Base-by-base conservation (phyloP, 2,888 invertebrate species). In the Clostera curtula region DNA sequence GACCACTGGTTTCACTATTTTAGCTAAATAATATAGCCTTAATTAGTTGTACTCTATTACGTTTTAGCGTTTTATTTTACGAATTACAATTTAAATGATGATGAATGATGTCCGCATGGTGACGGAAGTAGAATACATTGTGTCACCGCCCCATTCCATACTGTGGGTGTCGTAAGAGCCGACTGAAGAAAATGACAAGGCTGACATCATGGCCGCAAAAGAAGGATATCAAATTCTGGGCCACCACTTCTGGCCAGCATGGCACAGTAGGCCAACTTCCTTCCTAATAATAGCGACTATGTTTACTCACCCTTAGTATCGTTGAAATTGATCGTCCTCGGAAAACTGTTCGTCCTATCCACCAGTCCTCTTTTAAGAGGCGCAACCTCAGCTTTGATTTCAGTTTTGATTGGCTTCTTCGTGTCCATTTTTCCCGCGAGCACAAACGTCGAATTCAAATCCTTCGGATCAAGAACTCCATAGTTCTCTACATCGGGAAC, bases 361-460 rank as follows among this genome's bases (percentile, higher is more conserved):
- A 42, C 34, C 2, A 84, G 54, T 7, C 68, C 75, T 19, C 51
- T 64, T 36, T 72, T 79, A 1, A 55, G 15, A 1, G 58, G 56
- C 11, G 43, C 36, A 1, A 25, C 10, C 2, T 59, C 55, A 24
- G 35, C 25, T 42, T 60, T 34, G 34, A 40, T 12, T 11, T 65
- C 71, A 0, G 41, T 29, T n/a, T 66, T 60, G 2, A 57, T 18
- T 1, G 47, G 33, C 14, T 63, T 67, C 34, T 62, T 66, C 30
- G 43, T 43, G 6, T 74, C 69, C 36, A 68, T 43, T 17, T 77
- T 80, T 0, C 65, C 74, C 3, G 69, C 64, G 34, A 85, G 42
- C 5, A 84, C 80, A 34, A 84, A 82, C 0, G 84, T 84, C 0
- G 82, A 83, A 38, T 85, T 83, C 51, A 84, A 54, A 32, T 77